Base-by-base conservation (phyloP, 2,797 vertebrate genomes). In the Zalophus californianus region DNA sequence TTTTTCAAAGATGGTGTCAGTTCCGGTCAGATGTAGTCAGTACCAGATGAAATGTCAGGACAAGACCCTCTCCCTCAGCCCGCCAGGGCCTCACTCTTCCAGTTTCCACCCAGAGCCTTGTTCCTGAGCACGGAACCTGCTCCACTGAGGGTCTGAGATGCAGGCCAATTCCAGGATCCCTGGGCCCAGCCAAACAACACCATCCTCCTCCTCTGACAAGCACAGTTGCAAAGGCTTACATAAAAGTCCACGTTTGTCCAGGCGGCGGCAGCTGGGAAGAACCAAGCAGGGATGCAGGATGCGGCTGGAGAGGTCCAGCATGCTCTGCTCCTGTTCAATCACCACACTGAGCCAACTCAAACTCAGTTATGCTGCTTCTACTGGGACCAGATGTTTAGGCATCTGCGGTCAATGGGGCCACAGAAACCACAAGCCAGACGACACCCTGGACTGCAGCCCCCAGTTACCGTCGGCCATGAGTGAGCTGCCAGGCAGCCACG, bases 341-440 rank as follows among this genome's bases (percentile, higher is more conserved):
- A 14, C 41, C 56, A 44, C 20, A 7, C 3, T 0, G 1, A 85
- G 80, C 85, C 27, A 35, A 48, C 66, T 27, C 77, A 70, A 54
- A 58, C 27, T n/a, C 73, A 77, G 70, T 32, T 84, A 50, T 83
- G 60, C 68, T 0, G 3, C 56, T 94, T 79, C 48, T 18, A 54
- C 68, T 44, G 21, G 64, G 50, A 83, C 23, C n/a, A 82, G 73
- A n/a, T 6, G 3, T 83, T 23, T 70, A 38, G 3, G 44, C n/a
- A 72, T 66, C 41, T 27, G 29, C 73, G 44, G 64, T 41, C 83
- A 70, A 66, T 3, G n/a, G 38, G 16, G 68, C 85, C 87, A 38
- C 29, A 78, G 64, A 85, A 92, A 92, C 77, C 91, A 60, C 70
- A 80, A 95, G 73, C 78, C 41, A 70, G 75, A 48, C 44, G 35